Percentiles rank a stretch among this genome's conserved stretches.
These are phyloP conservation scores for Nephrotoma guestfalica DNA, from an alignment of 2,888 invertebrate species.

Conservation along the genomic window DNA sequence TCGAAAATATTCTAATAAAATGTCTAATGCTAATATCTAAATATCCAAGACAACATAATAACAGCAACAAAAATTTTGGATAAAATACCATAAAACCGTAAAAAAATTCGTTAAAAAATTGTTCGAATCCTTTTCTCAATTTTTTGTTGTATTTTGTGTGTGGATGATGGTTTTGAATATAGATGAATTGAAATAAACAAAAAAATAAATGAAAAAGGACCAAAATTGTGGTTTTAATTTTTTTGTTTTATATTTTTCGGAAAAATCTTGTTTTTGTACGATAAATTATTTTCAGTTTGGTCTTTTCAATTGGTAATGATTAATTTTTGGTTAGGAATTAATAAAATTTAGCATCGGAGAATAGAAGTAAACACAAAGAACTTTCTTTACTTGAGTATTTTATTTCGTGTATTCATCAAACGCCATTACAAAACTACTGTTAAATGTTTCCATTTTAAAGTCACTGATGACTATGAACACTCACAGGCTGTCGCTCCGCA, in stretches of 20 bases:
- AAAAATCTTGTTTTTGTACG: background rate
- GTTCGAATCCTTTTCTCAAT: background rate
- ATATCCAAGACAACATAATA: background rate
- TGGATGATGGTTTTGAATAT: background rate
- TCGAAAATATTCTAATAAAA: background rate
- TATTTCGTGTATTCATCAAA: too few species aligned
- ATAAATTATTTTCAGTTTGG: background rate
- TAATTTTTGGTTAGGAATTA: too few species aligned
- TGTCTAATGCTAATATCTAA: background rate
- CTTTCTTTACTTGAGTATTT: too few species aligned
- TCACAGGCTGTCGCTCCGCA: too few species aligned
- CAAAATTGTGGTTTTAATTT: background rate
- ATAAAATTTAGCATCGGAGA: too few species aligned
- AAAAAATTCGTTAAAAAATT: background rate
- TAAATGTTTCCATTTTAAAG: too few species aligned
- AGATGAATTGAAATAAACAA: background rate
- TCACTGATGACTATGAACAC: too few species aligned
- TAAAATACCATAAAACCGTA: background rate
- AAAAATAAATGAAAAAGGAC: background rate
- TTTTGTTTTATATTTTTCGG: background rate
- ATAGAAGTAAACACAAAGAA: too few species aligned
- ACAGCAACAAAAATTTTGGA: background rate
- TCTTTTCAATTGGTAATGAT: background rate
- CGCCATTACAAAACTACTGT: too few species aligned
- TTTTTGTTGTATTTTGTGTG: background rate